Evolutionary conservation across 2,888 invertebrate genomes (phyloP).

Genomic region (Limenitis camilla): DNA sequence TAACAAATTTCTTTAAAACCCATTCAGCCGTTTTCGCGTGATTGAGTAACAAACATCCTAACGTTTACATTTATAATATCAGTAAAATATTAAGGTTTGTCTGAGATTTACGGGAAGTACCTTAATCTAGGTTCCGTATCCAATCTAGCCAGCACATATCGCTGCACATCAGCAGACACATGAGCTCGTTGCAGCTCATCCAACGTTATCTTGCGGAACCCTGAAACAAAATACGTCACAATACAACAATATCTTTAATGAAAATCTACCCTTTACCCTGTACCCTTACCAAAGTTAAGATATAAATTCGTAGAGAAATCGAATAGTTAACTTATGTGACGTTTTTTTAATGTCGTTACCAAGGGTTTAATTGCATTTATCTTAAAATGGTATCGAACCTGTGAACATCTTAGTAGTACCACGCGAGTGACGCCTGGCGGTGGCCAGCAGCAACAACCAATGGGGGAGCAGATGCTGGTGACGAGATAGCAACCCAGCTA

Average conservation of each 20-base stretch:
- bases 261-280: too few species aligned
- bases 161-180: constrained; percentile 95
- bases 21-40: too few species aligned
- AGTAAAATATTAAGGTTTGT: too few species aligned
- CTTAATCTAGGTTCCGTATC: constrained; percentile 90
- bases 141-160: constrained; percentile 92
- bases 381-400: constrained; percentile 38
- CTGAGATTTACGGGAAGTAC: too few species aligned
- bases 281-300: too few species aligned
- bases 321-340: too few species aligned
- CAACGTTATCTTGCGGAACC: constrained; percentile 92
- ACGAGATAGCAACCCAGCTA: constrained; percentile 88
- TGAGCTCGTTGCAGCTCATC: constrained; percentile 92
- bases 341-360: too few species aligned
- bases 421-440: constrained; percentile 89
- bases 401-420: constrained; percentile 87
- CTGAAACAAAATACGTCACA: constrained; percentile 38
- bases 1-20: too few species aligned
- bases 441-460: constrained; percentile 93
- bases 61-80: too few species aligned
- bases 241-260: too few species aligned
- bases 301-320: too few species aligned
- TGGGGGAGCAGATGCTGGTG: constrained; percentile 94
- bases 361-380: background rate
- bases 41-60: too few species aligned